phyloP scores from a whole-genome alignment of 2,888 invertebrate genomes.

The Plagiodera versicolora region DNA sequence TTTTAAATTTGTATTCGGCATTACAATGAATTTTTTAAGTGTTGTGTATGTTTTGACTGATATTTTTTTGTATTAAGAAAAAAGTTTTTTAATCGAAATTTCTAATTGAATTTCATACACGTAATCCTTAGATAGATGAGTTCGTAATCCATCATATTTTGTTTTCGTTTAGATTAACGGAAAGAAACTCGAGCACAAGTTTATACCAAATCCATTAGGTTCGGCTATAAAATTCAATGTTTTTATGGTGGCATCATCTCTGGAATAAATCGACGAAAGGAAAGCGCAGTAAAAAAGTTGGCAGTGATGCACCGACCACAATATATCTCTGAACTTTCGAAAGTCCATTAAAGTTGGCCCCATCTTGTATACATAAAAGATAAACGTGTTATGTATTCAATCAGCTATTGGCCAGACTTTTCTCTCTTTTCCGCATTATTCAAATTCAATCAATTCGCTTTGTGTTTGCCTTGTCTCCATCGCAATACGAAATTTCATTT shows the following conservation, averaged over 20 bases:
- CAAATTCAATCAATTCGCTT: background rate
- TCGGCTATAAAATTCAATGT: background rate
- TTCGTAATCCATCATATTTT: too few species aligned
- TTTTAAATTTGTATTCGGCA: too few species aligned
- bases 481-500: background rate
- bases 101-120: too few species aligned
- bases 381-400: conserved; percentile 31
- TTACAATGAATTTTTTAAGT: too few species aligned
- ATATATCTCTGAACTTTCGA: conserved; percentile 14
- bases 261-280: background rate
- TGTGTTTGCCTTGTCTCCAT: background rate
- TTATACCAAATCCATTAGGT: too few species aligned
- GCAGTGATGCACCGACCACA: conserved; percentile 6
- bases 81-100: too few species aligned
- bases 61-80: too few species aligned
- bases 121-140: too few species aligned
- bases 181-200: too few species aligned
- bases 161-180: too few species aligned
- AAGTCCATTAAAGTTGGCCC: conserved; percentile 32
- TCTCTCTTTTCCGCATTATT: background rate
- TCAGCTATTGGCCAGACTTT: conserved; percentile 23
- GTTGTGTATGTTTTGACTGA: too few species aligned
- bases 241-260: background rate
- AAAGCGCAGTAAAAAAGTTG: background rate
- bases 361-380: conserved; percentile 24